Evolutionary conservation across 2,797 vertebrate species (phyloP).

Genomic region (Picus viridis): DNA sequence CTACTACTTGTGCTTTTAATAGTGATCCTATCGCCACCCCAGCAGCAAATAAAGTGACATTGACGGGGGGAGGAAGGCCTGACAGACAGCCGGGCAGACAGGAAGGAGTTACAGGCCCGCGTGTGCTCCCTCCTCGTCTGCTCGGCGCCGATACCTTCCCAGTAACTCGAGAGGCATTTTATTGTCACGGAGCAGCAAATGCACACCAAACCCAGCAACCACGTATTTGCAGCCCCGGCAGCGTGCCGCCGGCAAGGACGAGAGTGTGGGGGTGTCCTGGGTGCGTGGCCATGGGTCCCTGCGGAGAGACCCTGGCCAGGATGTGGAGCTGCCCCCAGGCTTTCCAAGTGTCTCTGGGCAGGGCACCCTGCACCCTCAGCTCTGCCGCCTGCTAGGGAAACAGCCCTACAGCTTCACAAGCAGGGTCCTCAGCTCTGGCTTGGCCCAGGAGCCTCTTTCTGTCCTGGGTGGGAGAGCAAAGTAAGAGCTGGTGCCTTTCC

Average conservation of each 20-base stretch:
- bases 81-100: constrained; percentile 64
- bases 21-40: constrained; percentile 57
- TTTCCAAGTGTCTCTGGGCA: neutral
- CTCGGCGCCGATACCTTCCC: constrained; percentile 55
- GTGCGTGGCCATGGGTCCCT: accelerated
- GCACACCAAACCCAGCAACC: neutral
- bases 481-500: neutral
- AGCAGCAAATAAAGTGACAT: constrained; percentile 54
- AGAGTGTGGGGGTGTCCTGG: accelerated
- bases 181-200: constrained; percentile 19
- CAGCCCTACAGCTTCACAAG: neutral
- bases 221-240: neutral
- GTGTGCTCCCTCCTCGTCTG: constrained; percentile 30
- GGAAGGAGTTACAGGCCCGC: constrained; percentile 54
- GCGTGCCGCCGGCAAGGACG: neutral
- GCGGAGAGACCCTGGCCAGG: neutral
- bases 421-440: neutral
- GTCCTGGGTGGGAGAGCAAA: neutral
- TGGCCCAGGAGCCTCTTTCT: no score
- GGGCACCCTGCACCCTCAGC: neutral
- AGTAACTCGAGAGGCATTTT: constrained; percentile 47
- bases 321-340: neutral
- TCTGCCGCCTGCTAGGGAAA: accelerated
- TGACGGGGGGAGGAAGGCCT: constrained; percentile 37
- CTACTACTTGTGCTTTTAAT: constrained; percentile 75